phyloP scores from a whole-genome alignment of 1,140 invertebrate species.

The Bombus haemorrhoidalis region DNA sequence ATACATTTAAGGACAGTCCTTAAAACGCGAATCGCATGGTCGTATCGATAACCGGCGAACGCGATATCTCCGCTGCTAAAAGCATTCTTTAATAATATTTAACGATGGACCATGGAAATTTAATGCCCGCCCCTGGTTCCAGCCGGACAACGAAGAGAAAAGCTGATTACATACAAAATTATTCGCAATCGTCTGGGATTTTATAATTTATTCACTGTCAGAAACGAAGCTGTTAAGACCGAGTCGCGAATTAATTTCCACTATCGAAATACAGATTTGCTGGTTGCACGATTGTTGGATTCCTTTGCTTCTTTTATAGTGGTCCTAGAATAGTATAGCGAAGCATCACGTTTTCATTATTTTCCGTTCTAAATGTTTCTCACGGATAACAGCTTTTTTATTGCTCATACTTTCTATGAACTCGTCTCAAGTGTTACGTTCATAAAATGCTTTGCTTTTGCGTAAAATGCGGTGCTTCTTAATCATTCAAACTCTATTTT shows the following conservation, averaged over 20 bases:
- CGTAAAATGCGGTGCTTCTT: not conserved
- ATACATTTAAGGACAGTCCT: conserved; percentile 66
- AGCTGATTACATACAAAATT: not conserved
- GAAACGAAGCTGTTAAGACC: not conserved
- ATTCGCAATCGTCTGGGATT: not conserved
- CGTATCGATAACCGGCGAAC: conserved; percentile 49
- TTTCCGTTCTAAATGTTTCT: too few relatives aligned
- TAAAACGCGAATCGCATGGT: conserved; percentile 36
- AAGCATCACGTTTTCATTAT: too few relatives aligned
- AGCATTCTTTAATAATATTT: conserved; percentile 66
- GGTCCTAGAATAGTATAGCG: too few relatives aligned
- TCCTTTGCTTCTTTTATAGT: too few relatives aligned
- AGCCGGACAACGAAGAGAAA: not conserved
- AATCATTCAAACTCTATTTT: not conserved
- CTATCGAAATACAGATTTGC: too few relatives aligned
- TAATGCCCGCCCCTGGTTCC: not conserved
- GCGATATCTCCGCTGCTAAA: conserved; percentile 61
- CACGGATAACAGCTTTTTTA: too few relatives aligned
- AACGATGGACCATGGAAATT: conserved; percentile 17
- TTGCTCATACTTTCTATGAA: not conserved
- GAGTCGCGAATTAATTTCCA: not conserved
- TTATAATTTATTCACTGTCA: not conserved
- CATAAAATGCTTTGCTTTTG: not conserved
- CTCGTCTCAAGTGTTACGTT: not conserved
- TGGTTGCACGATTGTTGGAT: too few relatives aligned